Percentiles rank a stretch among this genome's conserved stretches.
Evolutionary conservation across 2,113 vertebrate species (phyloP).

Genomic region (Copsychus sechellarum): DNA sequence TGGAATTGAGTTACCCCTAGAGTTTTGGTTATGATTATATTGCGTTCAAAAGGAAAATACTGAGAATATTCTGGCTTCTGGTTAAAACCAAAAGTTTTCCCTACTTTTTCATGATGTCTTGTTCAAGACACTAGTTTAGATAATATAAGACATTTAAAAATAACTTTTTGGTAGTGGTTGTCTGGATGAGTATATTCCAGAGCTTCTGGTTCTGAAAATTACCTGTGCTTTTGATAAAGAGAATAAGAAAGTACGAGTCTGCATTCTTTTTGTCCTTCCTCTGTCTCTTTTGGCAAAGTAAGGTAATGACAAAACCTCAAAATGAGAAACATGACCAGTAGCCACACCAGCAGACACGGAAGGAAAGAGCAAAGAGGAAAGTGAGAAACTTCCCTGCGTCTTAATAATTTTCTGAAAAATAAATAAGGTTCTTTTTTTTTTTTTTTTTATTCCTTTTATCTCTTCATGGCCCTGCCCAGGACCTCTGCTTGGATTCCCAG

Average conservation of each 20-base stretch:
- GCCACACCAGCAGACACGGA: background rate
- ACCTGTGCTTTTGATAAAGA: background rate
- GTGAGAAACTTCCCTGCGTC: background rate
- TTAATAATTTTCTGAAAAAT: background rate
- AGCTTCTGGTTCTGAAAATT: background rate
- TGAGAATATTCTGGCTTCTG: background rate
- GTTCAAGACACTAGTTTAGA: background rate
- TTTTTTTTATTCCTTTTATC: no score
- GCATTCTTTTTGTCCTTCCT: background rate
- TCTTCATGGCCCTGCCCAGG: constrained; percentile 65
- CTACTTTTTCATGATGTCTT: background rate
- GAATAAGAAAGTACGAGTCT: background rate
- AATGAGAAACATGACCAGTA: background rate
- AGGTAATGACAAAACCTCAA: background rate
- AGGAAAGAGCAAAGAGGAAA: background rate
- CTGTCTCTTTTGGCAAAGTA: background rate
- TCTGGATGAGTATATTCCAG: background rate
- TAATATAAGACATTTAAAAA: background rate
- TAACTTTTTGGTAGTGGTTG: background rate
- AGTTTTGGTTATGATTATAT: background rate
- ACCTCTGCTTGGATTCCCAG: constrained; percentile 88
- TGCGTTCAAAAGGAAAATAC: background rate
- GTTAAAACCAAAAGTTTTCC: background rate
- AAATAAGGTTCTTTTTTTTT: no score
- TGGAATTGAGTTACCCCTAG: background rate